phyloP scores from a whole-genome alignment of 2,888 invertebrate genomes.

The Nymphalis c-album region DNA sequence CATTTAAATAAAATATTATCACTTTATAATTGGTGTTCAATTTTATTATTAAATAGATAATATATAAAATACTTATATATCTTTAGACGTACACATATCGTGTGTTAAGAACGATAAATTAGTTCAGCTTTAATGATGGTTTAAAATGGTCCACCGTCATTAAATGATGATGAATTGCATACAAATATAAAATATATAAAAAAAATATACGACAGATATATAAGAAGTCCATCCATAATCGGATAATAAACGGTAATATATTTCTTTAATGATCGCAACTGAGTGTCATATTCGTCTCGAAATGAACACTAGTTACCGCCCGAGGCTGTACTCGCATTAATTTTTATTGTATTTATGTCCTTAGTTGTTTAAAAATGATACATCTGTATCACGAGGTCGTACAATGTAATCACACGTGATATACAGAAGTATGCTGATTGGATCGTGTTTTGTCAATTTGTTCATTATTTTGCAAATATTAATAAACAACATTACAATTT shows the following conservation, averaged over 20 bases:
- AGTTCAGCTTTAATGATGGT: not conserved
- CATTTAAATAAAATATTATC: too few species aligned
- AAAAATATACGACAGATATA: slow-evolving; percentile 12
- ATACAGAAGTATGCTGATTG: not conserved
- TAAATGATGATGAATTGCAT: slow-evolving; percentile 13
- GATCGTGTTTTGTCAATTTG: slow-evolving; percentile 1
- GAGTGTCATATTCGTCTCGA: slow-evolving; percentile 8
- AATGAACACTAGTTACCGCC: slow-evolving; percentile 7
- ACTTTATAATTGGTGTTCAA: too few species aligned
- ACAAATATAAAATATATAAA: slow-evolving; percentile 5
- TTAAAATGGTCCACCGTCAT: not conserved
- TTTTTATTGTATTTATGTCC: not conserved
- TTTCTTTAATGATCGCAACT: slow-evolving; percentile 17
- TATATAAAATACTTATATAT: too few species aligned
- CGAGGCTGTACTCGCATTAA: slow-evolving; percentile 6
- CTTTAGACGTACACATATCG: too few species aligned
- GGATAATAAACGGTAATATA: slow-evolving; percentile 8
- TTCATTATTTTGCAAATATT: not conserved
- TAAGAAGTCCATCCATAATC: slow-evolving; percentile 19
- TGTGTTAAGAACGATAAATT: too few species aligned
- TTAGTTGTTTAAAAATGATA: not conserved
- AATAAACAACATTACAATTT: not conserved
- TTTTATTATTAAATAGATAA: too few species aligned
- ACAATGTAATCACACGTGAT: not conserved
- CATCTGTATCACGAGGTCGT: not conserved